Evolutionary conservation across 2,113 vertebrate genomes (phyloP).

Genomic region (Zapus hudsonius): DNA sequence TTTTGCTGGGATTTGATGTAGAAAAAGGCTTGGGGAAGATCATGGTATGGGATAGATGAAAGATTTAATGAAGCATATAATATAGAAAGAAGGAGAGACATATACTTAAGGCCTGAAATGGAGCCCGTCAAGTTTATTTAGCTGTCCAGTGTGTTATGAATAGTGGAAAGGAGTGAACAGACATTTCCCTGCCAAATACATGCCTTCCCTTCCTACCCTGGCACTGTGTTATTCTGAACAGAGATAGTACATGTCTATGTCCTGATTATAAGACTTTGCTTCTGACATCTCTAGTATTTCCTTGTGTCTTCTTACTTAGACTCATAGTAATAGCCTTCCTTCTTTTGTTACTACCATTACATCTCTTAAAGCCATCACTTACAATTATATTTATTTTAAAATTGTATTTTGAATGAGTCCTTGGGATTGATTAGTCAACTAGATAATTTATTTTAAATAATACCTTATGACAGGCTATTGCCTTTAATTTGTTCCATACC

Average conservation of each 20-base stretch:
- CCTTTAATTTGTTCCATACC: background rate
- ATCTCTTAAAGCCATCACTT: conserved; percentile 22
- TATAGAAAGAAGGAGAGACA: conserved; percentile 59
- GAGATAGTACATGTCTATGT: background rate
- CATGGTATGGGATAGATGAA: conserved; percentile 61
- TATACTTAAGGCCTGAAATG: conserved; percentile 52
- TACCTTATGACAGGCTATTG: background rate
- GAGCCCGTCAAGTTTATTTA: conserved; percentile 66
- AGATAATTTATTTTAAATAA: background rate
- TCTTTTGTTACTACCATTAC: background rate
- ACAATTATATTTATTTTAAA: background rate
- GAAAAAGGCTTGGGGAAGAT: conserved; percentile 61
- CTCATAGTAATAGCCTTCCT: background rate
- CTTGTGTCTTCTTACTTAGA: background rate
- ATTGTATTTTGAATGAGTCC: conserved; percentile 19
- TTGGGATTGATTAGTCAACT: background rate
- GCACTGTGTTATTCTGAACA: background rate
- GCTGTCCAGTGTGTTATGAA: conserved; percentile 66
- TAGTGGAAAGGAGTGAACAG: conserved; percentile 6
- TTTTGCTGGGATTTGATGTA: conserved; percentile 62
- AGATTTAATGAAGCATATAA: conserved; percentile 66
- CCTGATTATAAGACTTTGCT: background rate
- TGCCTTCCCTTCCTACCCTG: background rate
- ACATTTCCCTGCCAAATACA: conserved; percentile 9
- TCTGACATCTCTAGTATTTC: background rate